Base-by-base conservation (phyloP, 1,140 invertebrate species). In the Drosophila mayri region DNA sequence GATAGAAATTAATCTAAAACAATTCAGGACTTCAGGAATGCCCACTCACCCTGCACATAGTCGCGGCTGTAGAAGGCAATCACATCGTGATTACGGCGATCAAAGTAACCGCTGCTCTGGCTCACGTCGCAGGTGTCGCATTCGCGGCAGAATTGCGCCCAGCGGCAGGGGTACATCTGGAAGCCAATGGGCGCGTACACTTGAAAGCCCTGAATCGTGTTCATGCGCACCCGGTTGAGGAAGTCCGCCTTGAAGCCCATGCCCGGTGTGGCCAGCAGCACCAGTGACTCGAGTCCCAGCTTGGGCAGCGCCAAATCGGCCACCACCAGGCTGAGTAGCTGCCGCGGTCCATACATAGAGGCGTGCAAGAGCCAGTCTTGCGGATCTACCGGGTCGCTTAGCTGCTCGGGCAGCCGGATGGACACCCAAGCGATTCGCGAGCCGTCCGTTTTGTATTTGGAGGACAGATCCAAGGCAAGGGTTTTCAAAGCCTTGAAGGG, bases 181-280 rank as follows among this genome's bases (percentile, higher is more conserved):
- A 97, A 98, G n/a, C 96, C 96, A 41, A 97, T 95, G 25, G 97
- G 96, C 78, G 95, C 95, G 92, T 96, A 98, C 72, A 97, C 94
- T 94, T 98, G 97, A 91, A 95, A 96, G 60, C 95, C 95, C 52
- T 93, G 93, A 60, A 98, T 97, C 5, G 96, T 98, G 92, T 97
- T 97, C 96, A 98, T 97, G 61, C 97, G 94, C 10, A 97, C 96
- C 79, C 96, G 94, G 80, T 98, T 99, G 18, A 98, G 94, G 92
- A 97, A 98, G 86, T 98, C 97, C 41, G 94, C 85, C 61, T 95
- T 95, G 54, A 98, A 93, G 81, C 96, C 95, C 92, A 96, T 95
- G 73, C 94, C 94, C 18, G 95, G 94, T 71, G 95, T 94, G 18
- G 94, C 93, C 68, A 97, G 90, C 46, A 97, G 93, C 54, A 97